phyloP scores from a whole-genome alignment of 2,888 invertebrate species.

The Phortica magna region DNA sequence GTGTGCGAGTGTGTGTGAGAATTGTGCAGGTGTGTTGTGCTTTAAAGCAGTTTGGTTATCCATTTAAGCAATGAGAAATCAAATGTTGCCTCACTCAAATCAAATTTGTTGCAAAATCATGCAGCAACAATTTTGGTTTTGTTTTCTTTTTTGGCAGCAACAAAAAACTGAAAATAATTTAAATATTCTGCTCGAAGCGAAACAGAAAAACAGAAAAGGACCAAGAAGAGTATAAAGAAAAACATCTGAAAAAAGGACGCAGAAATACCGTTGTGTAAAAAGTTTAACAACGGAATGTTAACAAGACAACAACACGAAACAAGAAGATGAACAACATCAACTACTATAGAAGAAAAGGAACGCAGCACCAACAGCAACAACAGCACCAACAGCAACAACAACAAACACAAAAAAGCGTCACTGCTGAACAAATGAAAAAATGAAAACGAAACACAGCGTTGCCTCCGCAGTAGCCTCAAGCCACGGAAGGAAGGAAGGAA shows the following conservation, averaged over 20 bases:
- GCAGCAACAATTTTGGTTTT: not conserved
- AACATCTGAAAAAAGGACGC: slow-evolving; percentile 14
- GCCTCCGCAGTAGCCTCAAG: too few species aligned
- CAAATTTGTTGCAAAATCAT: slow-evolving; percentile 28
- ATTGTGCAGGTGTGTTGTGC: not conserved
- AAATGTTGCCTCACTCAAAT: slow-evolving; percentile 3
- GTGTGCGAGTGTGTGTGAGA: slow-evolving; percentile 10
- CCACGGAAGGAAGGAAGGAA: too few species aligned
- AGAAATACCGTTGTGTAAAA: slow-evolving; percentile 60
- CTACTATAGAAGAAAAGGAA: slow-evolving; percentile 1
- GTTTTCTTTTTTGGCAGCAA: too few species aligned
- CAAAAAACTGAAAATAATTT: slow-evolving; percentile 57
- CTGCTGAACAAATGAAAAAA: slow-evolving; percentile 15
- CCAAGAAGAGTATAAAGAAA: slow-evolving; percentile 4
- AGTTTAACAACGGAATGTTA: slow-evolving; percentile 60
- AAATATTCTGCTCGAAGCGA: slow-evolving; percentile 56
- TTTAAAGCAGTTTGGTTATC: too few species aligned
- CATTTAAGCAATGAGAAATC: not conserved
- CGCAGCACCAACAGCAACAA: slow-evolving; percentile 19
- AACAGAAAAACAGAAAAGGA: slow-evolving; percentile 32
- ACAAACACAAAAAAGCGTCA: slow-evolving; percentile 28
- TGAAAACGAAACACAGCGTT: slow-evolving; percentile 1
- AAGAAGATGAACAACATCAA: slow-evolving; percentile 44
- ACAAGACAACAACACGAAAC: slow-evolving; percentile 55
- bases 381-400: slow-evolving; percentile 38